Percentiles rank a stretch among this genome's conserved stretches.
Conservation (phyloP, 2,888 invertebrate genomes). For the Anthrax anthrax region DNA sequence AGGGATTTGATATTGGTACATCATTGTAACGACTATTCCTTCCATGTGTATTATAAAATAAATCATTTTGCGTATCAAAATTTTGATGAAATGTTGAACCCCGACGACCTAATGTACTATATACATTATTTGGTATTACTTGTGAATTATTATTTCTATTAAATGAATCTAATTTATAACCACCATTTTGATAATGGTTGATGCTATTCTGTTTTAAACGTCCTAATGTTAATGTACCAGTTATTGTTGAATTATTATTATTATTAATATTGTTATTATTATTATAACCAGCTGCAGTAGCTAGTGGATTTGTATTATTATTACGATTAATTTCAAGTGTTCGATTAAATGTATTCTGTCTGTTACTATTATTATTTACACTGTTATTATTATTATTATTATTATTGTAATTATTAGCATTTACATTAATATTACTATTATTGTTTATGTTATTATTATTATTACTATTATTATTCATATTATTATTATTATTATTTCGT, state of each 20-base stretch:
- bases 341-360: constrained; percentile 33
- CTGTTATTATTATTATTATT: constrained; percentile 33
- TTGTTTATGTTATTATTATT: constrained; percentile 31
- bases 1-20: constrained; percentile 47
- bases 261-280: constrained; percentile 30
- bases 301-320: constrained; percentile 25
- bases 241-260: constrained; percentile 22
- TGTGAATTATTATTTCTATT: constrained; percentile 31
- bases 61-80: constrained; percentile 23
- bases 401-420: constrained; percentile 21
- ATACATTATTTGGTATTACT: constrained; percentile 29
- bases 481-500: constrained; percentile 32
- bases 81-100: constrained; percentile 30
- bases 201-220: constrained; percentile 30
- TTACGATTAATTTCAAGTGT: constrained; percentile 33
- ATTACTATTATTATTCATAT: constrained; percentile 20
- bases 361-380: constrained; percentile 30
- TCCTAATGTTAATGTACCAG: constrained; percentile 32
- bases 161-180: constrained; percentile 28
- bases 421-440: constrained; percentile 30
- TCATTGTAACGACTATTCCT: constrained; percentile 38
- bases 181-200: constrained; percentile 33
- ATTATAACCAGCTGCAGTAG: constrained; percentile 21
- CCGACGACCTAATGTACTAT: constrained; percentile 30
- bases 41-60: constrained; percentile 29